These are phyloP conservation scores for Pterophyllum scalare DNA, from an alignment of 2,113 vertebrate species.

Conservation along the genomic window DNA sequence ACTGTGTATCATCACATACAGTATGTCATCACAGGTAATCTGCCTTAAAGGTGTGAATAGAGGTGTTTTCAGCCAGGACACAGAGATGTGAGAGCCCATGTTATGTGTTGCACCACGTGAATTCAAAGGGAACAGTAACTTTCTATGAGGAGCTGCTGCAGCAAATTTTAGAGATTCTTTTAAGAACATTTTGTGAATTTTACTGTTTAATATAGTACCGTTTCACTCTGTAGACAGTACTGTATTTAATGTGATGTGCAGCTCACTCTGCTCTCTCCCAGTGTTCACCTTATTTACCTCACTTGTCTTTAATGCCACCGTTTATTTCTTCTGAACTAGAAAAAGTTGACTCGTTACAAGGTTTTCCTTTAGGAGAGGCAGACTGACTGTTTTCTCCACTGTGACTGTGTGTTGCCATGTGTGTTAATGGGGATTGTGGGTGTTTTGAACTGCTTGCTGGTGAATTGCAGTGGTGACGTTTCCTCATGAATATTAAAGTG, in stretches of 20 bases:
- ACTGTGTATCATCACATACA: not conserved
- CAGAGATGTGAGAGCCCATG: not conserved
- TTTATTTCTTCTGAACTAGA: not conserved
- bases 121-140: not conserved
- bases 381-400: fast-evolving
- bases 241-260: too few relatives aligned
- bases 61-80: not conserved
- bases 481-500: not conserved
- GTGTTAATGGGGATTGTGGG: not conserved
- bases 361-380: not conserved
- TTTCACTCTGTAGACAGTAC: too few relatives aligned
- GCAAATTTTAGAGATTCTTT: too few relatives aligned
- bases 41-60: not conserved
- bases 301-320: not conserved
- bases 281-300: not conserved
- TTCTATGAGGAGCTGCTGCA: not conserved
- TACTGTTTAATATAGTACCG: too few relatives aligned
- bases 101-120: not conserved
- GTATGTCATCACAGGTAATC: not conserved
- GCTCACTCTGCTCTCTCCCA: too few relatives aligned
- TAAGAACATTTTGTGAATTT: too few relatives aligned
- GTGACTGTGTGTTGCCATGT: not conserved
- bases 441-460: not conserved
- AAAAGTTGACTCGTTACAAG: not conserved
- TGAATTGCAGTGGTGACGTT: not conserved